Conservation (phyloP, 2,888 invertebrate genomes). For the Saturnia japonica region DNA sequence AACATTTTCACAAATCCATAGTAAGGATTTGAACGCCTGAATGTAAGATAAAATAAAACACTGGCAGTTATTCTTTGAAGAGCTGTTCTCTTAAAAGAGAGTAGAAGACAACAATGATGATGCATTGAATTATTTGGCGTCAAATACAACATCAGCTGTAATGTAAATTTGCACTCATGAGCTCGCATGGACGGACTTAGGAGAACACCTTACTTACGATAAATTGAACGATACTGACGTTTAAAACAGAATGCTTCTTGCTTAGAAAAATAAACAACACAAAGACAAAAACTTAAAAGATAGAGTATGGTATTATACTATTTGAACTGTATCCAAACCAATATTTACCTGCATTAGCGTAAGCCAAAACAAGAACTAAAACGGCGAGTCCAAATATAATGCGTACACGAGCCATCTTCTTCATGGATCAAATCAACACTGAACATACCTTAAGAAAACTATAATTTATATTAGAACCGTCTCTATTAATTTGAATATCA, state of each 20-base stretch:
- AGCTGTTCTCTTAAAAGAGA: neutral
- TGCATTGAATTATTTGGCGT: neutral
- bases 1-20: too few species aligned
- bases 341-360: conserved; percentile 41
- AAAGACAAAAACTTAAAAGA: neutral
- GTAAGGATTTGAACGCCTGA: too few species aligned
- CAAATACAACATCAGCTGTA: neutral
- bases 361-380: conserved; percentile 29
- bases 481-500: conserved; percentile 28
- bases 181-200: neutral
- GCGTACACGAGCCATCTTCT: conserved; percentile 36
- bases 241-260: neutral
- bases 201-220: neutral
- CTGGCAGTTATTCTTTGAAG: neutral
- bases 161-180: neutral
- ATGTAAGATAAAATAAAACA: too few species aligned
- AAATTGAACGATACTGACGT: neutral
- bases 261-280: neutral
- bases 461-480: conserved; percentile 31
- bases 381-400: conserved; percentile 32
- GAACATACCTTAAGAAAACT: conserved; percentile 22
- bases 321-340: neutral
- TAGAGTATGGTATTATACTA: neutral
- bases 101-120: neutral
- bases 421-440: conserved; percentile 25